Percentiles rank a stretch among this genome's conserved stretches.
phyloP scores from a whole-genome alignment of 2,888 invertebrate species.

The Tryphoninae sp. region DNA sequence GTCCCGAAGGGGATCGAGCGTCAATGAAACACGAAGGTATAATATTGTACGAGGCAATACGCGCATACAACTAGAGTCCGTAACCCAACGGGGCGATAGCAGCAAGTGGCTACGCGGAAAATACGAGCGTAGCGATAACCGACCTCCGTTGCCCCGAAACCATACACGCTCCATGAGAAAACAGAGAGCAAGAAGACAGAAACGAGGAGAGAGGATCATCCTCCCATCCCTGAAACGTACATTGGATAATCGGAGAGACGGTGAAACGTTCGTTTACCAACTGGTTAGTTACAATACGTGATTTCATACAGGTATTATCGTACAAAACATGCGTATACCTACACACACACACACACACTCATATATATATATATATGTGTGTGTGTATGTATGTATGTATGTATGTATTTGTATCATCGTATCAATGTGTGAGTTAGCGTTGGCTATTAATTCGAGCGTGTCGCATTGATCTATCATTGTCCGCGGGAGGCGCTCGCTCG shows the following conservation, averaged over 20 bases:
- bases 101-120: slow-evolving; percentile 73
- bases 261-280: slow-evolving; percentile 56
- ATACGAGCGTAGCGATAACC: slow-evolving; percentile 76
- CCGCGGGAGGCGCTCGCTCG: slow-evolving; percentile 60
- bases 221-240: background rate
- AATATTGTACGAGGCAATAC: slow-evolving; percentile 29
- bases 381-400: too few relatives aligned
- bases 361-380: background rate
- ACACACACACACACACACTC: background rate
- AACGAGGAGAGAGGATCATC: slow-evolving; percentile 8
- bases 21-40: background rate
- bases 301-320: slow-evolving; percentile 22
- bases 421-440: slow-evolving; percentile 49
- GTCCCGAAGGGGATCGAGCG: background rate
- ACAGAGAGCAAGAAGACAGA: slow-evolving; percentile 21
- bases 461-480: slow-evolving; percentile 81
- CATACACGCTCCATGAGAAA: slow-evolving; percentile 41
- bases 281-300: slow-evolving; percentile 57
- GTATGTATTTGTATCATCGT: background rate
- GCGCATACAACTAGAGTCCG: slow-evolving; percentile 27
- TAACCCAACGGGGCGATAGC: slow-evolving; percentile 68
- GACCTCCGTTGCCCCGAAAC: slow-evolving; percentile 28
- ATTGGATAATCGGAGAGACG: slow-evolving; percentile 33
- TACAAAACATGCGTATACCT: background rate
- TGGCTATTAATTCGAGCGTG: slow-evolving; percentile 80